Conservation (phyloP, 2,113 vertebrate species). For the Serranochromis macrocephalus region DNA sequence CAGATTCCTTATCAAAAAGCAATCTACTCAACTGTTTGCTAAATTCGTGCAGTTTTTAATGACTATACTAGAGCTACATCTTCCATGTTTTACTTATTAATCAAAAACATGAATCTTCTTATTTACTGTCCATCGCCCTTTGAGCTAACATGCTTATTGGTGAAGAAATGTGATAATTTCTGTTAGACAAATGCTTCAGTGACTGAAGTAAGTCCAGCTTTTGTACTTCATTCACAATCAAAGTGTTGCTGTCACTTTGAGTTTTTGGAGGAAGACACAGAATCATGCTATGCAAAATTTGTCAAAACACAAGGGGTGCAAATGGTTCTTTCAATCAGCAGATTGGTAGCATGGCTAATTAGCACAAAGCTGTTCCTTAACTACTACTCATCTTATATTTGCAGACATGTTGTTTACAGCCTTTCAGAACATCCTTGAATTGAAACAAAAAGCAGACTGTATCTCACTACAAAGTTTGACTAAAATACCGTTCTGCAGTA, state of each 20-base stretch:
- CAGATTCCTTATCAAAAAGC: not conserved
- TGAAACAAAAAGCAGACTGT: not conserved
- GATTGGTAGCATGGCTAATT: not conserved
- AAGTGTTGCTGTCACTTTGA: not conserved
- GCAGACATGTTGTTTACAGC: not conserved
- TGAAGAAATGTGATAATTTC: not conserved
- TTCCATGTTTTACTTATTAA: not conserved
- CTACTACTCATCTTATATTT: not conserved
- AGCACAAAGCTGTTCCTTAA: not conserved
- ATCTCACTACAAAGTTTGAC: not conserved
- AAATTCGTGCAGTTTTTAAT: not conserved
- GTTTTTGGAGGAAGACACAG: not conserved
- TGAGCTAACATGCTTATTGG: not conserved
- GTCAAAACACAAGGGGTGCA: not conserved
- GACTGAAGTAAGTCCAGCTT: rapidly evolving
- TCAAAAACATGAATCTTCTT: not conserved
- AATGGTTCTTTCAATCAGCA: not conserved
- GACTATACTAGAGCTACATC: not conserved
- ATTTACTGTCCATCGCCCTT: not conserved
- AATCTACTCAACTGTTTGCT: not conserved
- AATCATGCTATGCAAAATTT: not conserved
- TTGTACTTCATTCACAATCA: not conserved
- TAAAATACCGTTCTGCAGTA: not conserved
- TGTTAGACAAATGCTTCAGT: not conserved
- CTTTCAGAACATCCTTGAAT: not conserved